Conservation (phyloP, 2,888 invertebrate species). For the Crossocerus cetratus region DNA sequence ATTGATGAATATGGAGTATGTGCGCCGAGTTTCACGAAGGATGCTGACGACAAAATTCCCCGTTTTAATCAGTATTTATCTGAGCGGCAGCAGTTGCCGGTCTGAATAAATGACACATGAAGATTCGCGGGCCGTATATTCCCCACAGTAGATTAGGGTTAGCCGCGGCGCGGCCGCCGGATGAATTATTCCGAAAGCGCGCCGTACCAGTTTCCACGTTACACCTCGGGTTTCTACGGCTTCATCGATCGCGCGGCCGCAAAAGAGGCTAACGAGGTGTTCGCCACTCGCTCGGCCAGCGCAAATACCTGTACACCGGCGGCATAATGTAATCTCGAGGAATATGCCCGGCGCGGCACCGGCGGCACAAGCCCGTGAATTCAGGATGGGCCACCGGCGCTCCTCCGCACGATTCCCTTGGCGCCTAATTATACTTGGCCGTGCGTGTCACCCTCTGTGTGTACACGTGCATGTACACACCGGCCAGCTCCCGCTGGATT, state of each 20-base stretch:
- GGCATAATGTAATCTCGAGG: no score
- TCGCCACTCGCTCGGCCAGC: neutral
- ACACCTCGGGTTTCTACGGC: neutral
- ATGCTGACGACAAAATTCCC: no score
- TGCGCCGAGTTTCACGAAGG: no score
- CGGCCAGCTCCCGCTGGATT: neutral
- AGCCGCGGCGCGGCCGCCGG: neutral
- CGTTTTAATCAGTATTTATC: no score
- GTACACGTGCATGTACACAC: no score
- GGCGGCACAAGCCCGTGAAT: no score
- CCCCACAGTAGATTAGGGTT: no score
- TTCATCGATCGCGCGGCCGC: conserved; percentile 2
- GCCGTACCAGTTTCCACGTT: neutral
- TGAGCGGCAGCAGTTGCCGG: no score
- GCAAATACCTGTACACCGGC: neutral
- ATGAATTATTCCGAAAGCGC: neutral
- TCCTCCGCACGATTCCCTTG: neutral
- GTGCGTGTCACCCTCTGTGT: conserved; percentile 1
- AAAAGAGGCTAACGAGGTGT: neutral
- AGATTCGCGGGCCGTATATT: no score
- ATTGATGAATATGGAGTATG: no score
- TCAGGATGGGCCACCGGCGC: no score
- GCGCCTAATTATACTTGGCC: conserved; percentile 6
- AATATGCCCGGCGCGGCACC: neutral
- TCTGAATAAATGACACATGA: no score